These are phyloP conservation scores for Drosophila robusta DNA, from an alignment of 2,888 invertebrate genomes.

Conservation along the genomic window DNA sequence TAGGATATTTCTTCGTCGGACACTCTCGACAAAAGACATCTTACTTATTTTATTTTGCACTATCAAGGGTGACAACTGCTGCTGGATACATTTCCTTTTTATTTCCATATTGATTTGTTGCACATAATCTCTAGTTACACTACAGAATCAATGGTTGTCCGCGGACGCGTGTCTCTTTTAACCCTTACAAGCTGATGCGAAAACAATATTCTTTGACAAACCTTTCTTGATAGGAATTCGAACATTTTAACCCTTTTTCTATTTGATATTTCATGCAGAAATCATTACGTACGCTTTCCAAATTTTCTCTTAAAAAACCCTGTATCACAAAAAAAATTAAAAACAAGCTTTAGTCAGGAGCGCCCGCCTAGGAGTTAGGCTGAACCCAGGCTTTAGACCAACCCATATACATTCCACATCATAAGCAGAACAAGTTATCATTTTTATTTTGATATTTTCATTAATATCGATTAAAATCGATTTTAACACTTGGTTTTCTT, in stretches of 20 bases:
- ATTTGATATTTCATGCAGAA: slow-evolving; percentile 60
- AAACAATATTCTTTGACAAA: slow-evolving; percentile 38
- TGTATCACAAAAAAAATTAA: neutral
- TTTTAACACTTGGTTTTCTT: too few relatives aligned
- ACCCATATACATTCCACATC: too few relatives aligned
- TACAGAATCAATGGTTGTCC: slow-evolving; percentile 16
- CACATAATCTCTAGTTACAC: slow-evolving; percentile 50
- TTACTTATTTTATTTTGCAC: slow-evolving; percentile 20
- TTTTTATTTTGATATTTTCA: too few relatives aligned
- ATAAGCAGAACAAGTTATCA: too few relatives aligned
- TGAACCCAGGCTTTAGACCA: too few relatives aligned
- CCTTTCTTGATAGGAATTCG: slow-evolving; percentile 45
- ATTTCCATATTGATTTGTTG: slow-evolving; percentile 80
- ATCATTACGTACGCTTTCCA: slow-evolving; percentile 15
- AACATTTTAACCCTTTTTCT: slow-evolving; percentile 67
- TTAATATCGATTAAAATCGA: too few relatives aligned
- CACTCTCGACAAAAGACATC: neutral
- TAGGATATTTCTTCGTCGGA: slow-evolving; percentile 7
- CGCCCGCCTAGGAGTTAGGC: too few relatives aligned
- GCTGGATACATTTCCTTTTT: slow-evolving; percentile 55
- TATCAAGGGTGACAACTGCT: slow-evolving; percentile 50
- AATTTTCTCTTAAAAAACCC: slow-evolving; percentile 15
- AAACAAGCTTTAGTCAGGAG: too few relatives aligned
- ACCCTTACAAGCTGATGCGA: slow-evolving; percentile 41
- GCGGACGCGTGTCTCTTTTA: slow-evolving; percentile 17